These are phyloP conservation scores for Drosophila meridionalis DNA, from an alignment of 2,888 invertebrate genomes.

Conservation along the genomic window DNA sequence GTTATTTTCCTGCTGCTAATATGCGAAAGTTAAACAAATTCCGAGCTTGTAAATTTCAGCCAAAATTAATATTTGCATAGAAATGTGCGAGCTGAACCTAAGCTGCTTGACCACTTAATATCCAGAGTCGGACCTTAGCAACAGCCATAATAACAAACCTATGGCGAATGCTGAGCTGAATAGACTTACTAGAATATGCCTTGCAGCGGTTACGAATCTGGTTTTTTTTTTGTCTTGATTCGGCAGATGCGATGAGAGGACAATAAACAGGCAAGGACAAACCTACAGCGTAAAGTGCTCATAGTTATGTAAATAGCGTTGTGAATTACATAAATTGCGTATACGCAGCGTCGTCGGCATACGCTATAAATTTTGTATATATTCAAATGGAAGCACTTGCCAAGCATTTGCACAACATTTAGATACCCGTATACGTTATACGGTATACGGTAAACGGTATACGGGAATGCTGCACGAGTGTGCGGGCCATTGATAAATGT, in stretches of 20 bases:
- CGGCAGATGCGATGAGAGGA: slow-evolving; percentile 8
- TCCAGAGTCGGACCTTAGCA: background rate
- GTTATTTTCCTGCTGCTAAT: background rate
- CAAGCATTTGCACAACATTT: slow-evolving; percentile 76
- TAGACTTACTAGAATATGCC: background rate
- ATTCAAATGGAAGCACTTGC: slow-evolving; percentile 62
- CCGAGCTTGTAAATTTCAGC: background rate
- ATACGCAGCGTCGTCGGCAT: slow-evolving; percentile 67
- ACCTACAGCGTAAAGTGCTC: slow-evolving; percentile 41
- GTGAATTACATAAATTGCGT: slow-evolving; percentile 80
- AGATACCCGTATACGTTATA: slow-evolving; percentile 51
- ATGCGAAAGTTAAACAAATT: background rate
- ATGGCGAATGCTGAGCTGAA: background rate
- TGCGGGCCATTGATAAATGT: slow-evolving; percentile 61
- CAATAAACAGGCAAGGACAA: slow-evolving; percentile 36
- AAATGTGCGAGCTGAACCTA: background rate
- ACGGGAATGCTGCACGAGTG: slow-evolving; percentile 18
- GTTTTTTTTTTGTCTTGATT: background rate
- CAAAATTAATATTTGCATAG: background rate
- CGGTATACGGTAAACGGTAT: slow-evolving; percentile 7
- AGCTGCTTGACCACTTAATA: background rate
- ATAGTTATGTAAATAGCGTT: slow-evolving; percentile 74
- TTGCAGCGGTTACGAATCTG: background rate
- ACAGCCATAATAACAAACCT: background rate
- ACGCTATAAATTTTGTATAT: slow-evolving; percentile 64